Base-by-base conservation (phyloP, 2,797 vertebrate genomes). In the Syndactyla subalaris region DNA sequence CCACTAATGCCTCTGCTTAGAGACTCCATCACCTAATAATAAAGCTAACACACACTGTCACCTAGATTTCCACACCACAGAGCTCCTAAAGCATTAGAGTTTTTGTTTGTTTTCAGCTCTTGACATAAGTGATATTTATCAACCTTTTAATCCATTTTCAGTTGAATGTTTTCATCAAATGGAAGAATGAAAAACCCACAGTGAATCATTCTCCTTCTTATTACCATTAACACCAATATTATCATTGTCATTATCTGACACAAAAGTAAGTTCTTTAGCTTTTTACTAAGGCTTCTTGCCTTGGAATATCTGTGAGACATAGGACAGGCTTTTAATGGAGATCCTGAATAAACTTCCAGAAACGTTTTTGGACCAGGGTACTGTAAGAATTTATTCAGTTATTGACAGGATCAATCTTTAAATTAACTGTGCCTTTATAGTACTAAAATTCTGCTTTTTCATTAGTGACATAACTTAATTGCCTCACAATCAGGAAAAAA, bases 401-500 rank as follows among this genome's bases (percentile, higher is more conserved):
- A 93, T 86, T 96, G 85, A 66, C 49, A 85, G 34, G 46, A 91
- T 75, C 89, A 73, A 84, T 73, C 93, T 97, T 96, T 93, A 97
- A 96, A 93, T 67, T 55, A 95, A 73, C 81, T 30, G 27, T 92
- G 90, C 85, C 91, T 97, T 89, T 95, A 88, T 93, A 94, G 73
- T 76, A 93, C 89, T 87, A 80, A 77, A 97, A 96, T 91, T 96
- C 95, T 85, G 92, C 58, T 87, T 93, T 97, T 97, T 94, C 93
- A 96, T 97, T 98, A 97, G 34, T 92, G 91, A 86, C 97, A 97
- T 88, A 96, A 91, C 87, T 96, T 97, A 98, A 98, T 98, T 97
- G 97, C 95, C 88, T 89, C 85, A 95, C 94, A 97, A 97, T 97
- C 83, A 94, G 92, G 91, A 11, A 10, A 58, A 68, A 95, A 93